Evolutionary conservation across 2,797 vertebrate genomes (phyloP).

Genomic region (Xenops minutus): DNA sequence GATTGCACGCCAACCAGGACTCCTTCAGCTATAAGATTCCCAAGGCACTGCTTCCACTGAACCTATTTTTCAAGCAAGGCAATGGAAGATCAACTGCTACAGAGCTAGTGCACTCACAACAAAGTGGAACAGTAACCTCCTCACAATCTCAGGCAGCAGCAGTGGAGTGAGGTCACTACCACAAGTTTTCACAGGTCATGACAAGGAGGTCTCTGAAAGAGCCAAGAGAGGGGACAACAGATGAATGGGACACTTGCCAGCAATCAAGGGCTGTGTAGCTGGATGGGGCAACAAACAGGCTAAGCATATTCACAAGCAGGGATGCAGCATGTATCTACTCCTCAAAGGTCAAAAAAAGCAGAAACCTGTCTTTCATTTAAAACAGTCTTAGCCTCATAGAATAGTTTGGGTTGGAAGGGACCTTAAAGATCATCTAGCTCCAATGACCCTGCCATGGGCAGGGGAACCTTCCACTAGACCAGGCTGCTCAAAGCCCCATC

Average conservation of each 20-base stretch:
- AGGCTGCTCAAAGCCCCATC: not conserved
- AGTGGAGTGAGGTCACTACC: accelerated
- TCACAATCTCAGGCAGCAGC: not conserved
- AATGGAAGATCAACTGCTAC: not conserved
- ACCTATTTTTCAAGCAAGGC: not conserved
- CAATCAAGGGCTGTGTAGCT: not conserved
- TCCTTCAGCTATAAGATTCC: not conserved
- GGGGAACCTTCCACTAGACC: not conserved
- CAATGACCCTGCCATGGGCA: not conserved
- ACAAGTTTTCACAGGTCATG: not conserved
- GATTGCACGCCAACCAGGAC: not conserved
- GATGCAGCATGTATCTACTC: not conserved
- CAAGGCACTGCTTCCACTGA: not conserved
- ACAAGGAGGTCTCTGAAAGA: not conserved
- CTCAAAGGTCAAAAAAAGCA: not conserved
- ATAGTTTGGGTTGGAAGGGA: not conserved
- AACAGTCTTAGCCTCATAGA: not conserved
- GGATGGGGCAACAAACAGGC: not conserved
- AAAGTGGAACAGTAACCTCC: not conserved
- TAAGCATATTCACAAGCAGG: not conserved
- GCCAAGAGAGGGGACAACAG: not conserved
- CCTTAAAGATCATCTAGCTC: not conserved
- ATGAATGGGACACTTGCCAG: accelerated
- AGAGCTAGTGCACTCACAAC: not conserved
- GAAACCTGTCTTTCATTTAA: accelerated